phyloP scores from a whole-genome alignment of 2,113 vertebrate species.

The Elephantulus edwardii region DNA sequence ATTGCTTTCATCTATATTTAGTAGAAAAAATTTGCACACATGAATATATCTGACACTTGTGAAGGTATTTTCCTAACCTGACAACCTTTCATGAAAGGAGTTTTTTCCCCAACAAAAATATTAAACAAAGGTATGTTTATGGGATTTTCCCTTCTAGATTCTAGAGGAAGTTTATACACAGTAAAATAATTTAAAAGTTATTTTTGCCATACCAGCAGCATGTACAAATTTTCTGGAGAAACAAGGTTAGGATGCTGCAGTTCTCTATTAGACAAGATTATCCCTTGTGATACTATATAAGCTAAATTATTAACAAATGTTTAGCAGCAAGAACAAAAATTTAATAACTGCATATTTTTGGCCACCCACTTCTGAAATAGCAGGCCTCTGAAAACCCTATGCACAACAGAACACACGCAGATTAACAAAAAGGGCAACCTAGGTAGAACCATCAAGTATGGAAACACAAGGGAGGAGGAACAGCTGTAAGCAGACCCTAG shows the following conservation, averaged over 20 bases:
- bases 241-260: not conserved
- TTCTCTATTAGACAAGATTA: not conserved
- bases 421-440: too few relatives aligned
- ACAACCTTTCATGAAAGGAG: not conserved
- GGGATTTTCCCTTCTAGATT: not conserved
- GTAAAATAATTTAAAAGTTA: not conserved
- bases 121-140: too few relatives aligned
- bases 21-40: not conserved
- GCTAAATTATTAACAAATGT: not conserved
- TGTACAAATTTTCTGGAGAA: not conserved
- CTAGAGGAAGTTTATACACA: not conserved
- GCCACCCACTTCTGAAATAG: too few relatives aligned
- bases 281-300: not conserved
- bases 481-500: too few relatives aligned
- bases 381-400: too few relatives aligned
- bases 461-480: too few relatives aligned
- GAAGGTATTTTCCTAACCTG: not conserved
- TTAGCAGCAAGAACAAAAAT: not conserved
- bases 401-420: too few relatives aligned
- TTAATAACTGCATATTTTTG: not conserved
- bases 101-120: not conserved
- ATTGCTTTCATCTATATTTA: not conserved
- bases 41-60: not conserved
- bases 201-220: conserved; percentile 3
- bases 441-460: too few relatives aligned